These are phyloP conservation scores for Sisor rabdophorus DNA, from an alignment of 2,113 vertebrate species.

Conservation along the genomic window DNA sequence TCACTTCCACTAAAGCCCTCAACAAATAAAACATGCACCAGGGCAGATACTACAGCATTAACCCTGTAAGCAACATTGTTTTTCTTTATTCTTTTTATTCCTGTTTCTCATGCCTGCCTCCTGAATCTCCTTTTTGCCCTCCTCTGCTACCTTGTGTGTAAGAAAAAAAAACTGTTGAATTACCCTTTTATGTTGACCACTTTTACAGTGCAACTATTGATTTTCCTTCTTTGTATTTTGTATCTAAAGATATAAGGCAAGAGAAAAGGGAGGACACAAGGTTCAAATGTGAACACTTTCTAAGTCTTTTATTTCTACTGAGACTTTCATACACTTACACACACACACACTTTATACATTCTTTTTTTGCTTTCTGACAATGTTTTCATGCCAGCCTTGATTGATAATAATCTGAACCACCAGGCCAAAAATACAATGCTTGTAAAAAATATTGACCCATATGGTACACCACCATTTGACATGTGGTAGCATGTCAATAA, in stretches of 20 bases:
- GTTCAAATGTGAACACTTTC: constrained; percentile 67
- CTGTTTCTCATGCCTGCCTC: neutral
- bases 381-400: constrained; percentile 53
- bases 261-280: constrained; percentile 45
- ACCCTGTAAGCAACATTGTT: constrained; percentile 49
- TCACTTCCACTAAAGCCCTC: constrained; percentile 67
- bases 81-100: neutral
- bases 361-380: constrained; percentile 56
- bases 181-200: constrained; percentile 68
- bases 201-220: constrained; percentile 71
- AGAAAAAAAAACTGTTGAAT: constrained; percentile 51
- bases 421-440: constrained; percentile 28
- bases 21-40: constrained; percentile 62
- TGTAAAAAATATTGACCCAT: constrained; percentile 51
- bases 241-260: constrained; percentile 63
- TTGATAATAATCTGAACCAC: constrained; percentile 46
- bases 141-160: constrained; percentile 4
- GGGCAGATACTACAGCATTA: constrained; percentile 66
- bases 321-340: constrained; percentile 45
- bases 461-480: no score
- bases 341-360: constrained; percentile 38
- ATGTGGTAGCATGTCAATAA: constrained; percentile 31
- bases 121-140: constrained; percentile 26
- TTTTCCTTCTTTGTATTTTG: constrained; percentile 60
- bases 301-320: constrained; percentile 53